These are phyloP conservation scores for Malurus leucopterus DNA, from an alignment of 2,797 vertebrate genomes.

Conservation along the genomic window DNA sequence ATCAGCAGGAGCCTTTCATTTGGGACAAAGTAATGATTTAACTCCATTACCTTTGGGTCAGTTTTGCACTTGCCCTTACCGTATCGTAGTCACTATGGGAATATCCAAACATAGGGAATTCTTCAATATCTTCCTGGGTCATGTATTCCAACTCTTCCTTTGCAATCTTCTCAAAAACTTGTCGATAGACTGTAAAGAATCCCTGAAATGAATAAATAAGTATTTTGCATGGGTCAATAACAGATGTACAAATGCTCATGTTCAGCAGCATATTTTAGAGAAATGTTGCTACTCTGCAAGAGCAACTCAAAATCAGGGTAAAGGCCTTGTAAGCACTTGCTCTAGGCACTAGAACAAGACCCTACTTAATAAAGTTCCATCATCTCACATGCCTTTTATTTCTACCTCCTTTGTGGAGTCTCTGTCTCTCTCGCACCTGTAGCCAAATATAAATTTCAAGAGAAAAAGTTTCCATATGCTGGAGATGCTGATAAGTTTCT, in stretches of 20 bases:
- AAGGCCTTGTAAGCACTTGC: background rate
- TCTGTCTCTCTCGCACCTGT: background rate
- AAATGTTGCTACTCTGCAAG: background rate
- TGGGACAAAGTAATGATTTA: background rate
- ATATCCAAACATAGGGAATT: slow-evolving; percentile 88
- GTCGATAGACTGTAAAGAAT: slow-evolving; percentile 89
- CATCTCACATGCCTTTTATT: background rate
- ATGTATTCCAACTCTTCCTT: slow-evolving; percentile 88
- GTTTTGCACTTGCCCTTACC: slow-evolving; percentile 67
- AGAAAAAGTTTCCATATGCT: background rate
- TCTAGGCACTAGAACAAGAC: background rate
- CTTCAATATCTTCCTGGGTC: slow-evolving; percentile 76
- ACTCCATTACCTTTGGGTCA: background rate
- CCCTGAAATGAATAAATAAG: slow-evolving; percentile 71
- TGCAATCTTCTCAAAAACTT: slow-evolving; percentile 87
- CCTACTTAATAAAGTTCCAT: background rate
- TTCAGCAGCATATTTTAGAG: background rate
- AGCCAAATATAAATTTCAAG: background rate
- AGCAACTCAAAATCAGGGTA: background rate
- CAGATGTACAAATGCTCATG: background rate
- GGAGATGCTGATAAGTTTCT: background rate
- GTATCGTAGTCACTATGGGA: slow-evolving; percentile 91
- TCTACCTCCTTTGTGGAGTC: background rate
- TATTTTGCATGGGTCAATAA: background rate
- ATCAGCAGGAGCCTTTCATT: background rate